These are phyloP conservation scores for Myopa tessellatipennis DNA, from an alignment of 2,888 invertebrate genomes.

Conservation along the genomic window DNA sequence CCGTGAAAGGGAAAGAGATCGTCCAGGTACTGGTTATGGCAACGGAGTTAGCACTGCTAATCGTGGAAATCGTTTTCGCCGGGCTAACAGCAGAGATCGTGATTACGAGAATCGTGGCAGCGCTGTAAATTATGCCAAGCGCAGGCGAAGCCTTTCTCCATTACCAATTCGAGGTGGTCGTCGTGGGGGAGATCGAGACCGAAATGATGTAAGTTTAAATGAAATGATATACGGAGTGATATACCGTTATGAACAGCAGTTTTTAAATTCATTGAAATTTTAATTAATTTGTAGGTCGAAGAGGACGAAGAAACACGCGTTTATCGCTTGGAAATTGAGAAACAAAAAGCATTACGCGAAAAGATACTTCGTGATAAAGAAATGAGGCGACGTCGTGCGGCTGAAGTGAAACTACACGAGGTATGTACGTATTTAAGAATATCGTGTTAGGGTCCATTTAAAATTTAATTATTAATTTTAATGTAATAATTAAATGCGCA, in stretches of 20 bases:
- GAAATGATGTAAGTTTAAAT: conserved; percentile 57
- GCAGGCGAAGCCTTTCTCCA: conserved; percentile 65
- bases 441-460: not conserved
- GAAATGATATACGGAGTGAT: too few relatives aligned
- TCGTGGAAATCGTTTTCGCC: conserved; percentile 57
- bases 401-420: conserved; percentile 66
- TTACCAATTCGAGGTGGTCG: conserved; percentile 51
- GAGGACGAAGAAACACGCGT: conserved; percentile 70
- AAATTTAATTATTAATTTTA: not conserved
- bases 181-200: conserved; percentile 59
- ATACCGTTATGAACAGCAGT: too few relatives aligned
- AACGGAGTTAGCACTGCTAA: conserved; percentile 45
- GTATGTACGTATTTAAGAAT: conserved; percentile 51
- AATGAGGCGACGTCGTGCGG: conserved; percentile 68
- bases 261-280: too few relatives aligned
- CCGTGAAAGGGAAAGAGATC: conserved; percentile 52
- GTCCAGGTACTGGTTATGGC: conserved; percentile 46
- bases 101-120: conserved; percentile 59
- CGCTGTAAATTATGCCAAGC: conserved; percentile 54
- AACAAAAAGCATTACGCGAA: conserved; percentile 69
- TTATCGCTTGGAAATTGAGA: conserved; percentile 69
- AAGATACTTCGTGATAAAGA: conserved; percentile 69
- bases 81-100: conserved; percentile 59
- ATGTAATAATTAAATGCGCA: too few relatives aligned
- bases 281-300: conserved; percentile 57